Evolutionary conservation across 64 coral and sea anemone genomes (phyloP).

Genomic region (Stylophora pistillata): DNA sequence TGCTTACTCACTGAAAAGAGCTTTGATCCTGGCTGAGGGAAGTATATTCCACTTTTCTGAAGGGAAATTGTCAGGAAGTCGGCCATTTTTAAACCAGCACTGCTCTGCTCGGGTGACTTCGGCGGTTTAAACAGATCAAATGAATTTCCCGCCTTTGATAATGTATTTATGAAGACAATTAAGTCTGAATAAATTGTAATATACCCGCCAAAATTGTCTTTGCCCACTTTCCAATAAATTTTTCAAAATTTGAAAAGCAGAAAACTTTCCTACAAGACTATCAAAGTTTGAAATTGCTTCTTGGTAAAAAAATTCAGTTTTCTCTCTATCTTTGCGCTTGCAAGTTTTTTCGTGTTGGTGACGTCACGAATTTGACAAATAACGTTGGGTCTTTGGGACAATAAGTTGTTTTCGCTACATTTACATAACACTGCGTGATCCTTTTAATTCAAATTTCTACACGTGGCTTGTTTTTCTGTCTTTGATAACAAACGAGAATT

Average conservation of each 20-base stretch:
- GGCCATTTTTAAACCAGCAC: constrained; percentile 92
- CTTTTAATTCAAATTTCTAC: constrained; percentile 9
- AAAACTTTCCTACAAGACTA: neutral
- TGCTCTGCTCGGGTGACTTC: neutral
- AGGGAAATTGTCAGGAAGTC: constrained; percentile 88
- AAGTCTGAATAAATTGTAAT: constrained; percentile 54
- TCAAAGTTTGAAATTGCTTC: neutral
- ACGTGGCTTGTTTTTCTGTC: constrained; percentile 31
- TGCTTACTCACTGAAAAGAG: constrained; percentile 61
- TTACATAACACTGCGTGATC: neutral
- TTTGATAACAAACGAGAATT: neutral
- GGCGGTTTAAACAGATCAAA: constrained; percentile 57
- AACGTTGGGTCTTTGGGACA: neutral
- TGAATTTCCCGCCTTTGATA: constrained; percentile 79
- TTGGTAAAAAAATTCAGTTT: neutral
- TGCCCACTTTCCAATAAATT: neutral
- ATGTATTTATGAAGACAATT: constrained; percentile 66
- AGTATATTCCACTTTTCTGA: constrained; percentile 91
- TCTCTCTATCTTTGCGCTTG: neutral
- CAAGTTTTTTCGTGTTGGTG: neutral
- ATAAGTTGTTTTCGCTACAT: neutral
- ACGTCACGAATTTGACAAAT: constrained; percentile 1
- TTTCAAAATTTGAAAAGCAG: neutral
- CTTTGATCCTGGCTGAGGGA: constrained; percentile 77
- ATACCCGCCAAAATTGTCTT: constrained; percentile 32